A percentile compares a stretch with the other conserved stretches of the same genome.
Evolutionary conservation across 2,888 invertebrate species (phyloP).

Genomic region (Epiblema foenella): DNA sequence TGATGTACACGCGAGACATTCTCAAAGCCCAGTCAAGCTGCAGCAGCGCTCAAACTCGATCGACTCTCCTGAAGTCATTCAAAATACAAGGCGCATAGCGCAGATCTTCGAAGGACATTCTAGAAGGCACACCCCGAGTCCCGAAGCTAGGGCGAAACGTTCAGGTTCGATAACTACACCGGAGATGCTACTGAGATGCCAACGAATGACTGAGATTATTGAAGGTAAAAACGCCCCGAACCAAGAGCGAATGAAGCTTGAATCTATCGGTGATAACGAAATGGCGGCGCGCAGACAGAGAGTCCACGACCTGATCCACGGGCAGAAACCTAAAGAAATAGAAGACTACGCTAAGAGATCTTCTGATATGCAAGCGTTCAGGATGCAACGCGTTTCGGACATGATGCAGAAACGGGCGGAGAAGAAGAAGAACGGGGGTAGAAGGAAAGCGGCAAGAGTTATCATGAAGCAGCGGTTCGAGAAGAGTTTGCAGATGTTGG

Average conservation of each 20-base stretch:
- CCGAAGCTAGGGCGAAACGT: slow-evolving; percentile 59
- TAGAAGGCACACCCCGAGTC: slow-evolving; percentile 64
- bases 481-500: slow-evolving; percentile 94
- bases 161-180: slow-evolving; percentile 62
- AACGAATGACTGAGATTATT: slow-evolving; percentile 71
- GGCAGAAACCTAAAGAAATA: slow-evolving; percentile 55
- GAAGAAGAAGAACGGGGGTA: slow-evolving; percentile 62
- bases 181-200: slow-evolving; percentile 67
- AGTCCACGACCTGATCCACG: slow-evolving; percentile 68
- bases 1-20: slow-evolving; percentile 58
- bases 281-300: slow-evolving; percentile 69
- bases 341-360: slow-evolving; percentile 59
- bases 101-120: slow-evolving; percentile 69
- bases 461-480: slow-evolving; percentile 92
- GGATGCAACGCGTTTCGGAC: slow-evolving; percentile 90
- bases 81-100: slow-evolving; percentile 67
- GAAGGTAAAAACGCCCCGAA: slow-evolving; percentile 68
- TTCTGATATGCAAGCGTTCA: slow-evolving; percentile 71
- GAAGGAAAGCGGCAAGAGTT: slow-evolving; percentile 78
- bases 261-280: slow-evolving; percentile 67
- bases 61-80: slow-evolving; percentile 59
- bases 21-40: slow-evolving; percentile 58
- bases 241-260: slow-evolving; percentile 63
- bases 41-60: slow-evolving; percentile 67
- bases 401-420: slow-evolving; percentile 90